Conservation (phyloP, 1,140 invertebrate genomes). For the Epicauta chinensis region DNA sequence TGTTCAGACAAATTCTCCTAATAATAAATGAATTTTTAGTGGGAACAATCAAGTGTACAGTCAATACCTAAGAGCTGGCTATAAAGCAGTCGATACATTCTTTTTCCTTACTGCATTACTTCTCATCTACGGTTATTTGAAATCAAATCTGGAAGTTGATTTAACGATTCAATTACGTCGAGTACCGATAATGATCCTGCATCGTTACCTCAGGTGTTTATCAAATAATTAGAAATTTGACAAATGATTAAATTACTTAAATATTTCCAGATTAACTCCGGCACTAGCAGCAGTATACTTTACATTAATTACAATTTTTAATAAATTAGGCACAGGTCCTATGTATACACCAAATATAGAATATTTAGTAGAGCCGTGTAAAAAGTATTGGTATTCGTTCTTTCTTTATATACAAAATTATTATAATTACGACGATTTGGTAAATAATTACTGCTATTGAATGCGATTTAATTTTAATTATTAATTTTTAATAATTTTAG, state of each 20-base stretch:
- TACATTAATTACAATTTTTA: constrained; percentile 38
- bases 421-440: constrained; percentile 31
- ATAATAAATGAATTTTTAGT: too few relatives aligned
- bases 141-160: neutral
- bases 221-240: neutral
- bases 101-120: constrained; percentile 55
- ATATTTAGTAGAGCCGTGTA: constrained; percentile 34
- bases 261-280: constrained; percentile 24
- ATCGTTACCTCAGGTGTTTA: constrained; percentile 2
- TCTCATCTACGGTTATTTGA: constrained; percentile 42
- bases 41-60: constrained; percentile 7
- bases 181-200: neutral
- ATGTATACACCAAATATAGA: constrained; percentile 35
- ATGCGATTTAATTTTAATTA: constrained; percentile 1
- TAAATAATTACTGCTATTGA: constrained; percentile 14
- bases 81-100: constrained; percentile 50
- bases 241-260: neutral
- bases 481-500: constrained; percentile 37
- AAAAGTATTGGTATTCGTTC: constrained; percentile 51
- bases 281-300: constrained; percentile 39
- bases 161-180: neutral
- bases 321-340: constrained; percentile 40
- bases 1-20: too few relatives aligned
- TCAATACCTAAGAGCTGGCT: constrained; percentile 30
- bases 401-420: constrained; percentile 55